A percentile compares a stretch with the other conserved stretches of the same genome.
These are phyloP conservation scores for Dipodomys spectabilis DNA, from an alignment of 2,113 vertebrate genomes.

Conservation along the genomic window DNA sequence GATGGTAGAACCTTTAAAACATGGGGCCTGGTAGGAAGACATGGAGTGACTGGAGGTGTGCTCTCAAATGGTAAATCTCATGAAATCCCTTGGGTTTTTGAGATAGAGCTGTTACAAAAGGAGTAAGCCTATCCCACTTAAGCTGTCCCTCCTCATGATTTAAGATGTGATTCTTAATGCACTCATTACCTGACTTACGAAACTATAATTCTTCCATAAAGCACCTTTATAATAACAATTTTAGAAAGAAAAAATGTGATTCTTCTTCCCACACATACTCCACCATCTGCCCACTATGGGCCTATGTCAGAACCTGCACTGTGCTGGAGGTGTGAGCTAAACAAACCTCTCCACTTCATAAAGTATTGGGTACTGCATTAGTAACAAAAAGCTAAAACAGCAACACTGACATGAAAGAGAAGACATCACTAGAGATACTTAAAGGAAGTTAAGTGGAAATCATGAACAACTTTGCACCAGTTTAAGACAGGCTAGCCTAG, in stretches of 20 bases:
- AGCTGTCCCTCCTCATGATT: background rate
- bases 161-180: background rate
- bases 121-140: no score
- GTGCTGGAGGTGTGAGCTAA: background rate
- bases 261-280: background rate
- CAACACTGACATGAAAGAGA: background rate
- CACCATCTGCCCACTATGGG: background rate
- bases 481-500: no score
- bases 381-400: background rate
- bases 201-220: no score
- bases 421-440: constrained; percentile 11
- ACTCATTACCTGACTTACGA: no score
- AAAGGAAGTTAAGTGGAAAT: background rate
- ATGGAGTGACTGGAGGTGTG: background rate
- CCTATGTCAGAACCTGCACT: background rate
- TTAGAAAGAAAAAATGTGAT: background rate
- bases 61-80: background rate
- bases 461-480: background rate
- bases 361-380: background rate
- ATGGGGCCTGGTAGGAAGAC: background rate
- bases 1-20: background rate
- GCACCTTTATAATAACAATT: no score
- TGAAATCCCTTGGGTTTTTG: background rate
- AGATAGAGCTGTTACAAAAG: background rate
- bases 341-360: background rate